phyloP scores from a whole-genome alignment of 1,140 invertebrate genomes.

The Periplaneta americana region DNA sequence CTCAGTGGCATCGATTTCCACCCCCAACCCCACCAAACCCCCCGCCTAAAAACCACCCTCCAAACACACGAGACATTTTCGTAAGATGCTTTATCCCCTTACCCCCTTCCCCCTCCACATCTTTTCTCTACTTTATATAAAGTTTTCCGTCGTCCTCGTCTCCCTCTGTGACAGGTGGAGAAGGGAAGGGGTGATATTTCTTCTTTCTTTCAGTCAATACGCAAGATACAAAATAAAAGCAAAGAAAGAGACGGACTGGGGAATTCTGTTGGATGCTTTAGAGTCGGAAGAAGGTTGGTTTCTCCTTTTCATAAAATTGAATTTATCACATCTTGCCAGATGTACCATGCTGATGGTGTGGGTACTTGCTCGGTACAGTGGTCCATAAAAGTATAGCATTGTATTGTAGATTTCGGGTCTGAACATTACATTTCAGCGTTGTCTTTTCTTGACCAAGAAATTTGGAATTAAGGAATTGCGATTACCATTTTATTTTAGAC shows the following conservation, averaged over 20 bases:
- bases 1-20: slow-evolving; percentile 6
- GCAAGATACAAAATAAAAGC: background rate
- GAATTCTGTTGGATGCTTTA: background rate
- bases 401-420: too few relatives aligned
- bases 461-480: too few relatives aligned
- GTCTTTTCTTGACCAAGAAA: too few relatives aligned
- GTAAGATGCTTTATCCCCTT: slow-evolving; percentile 1
- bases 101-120: background rate
- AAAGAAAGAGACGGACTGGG: background rate
- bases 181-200: background rate
- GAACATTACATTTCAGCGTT: too few relatives aligned
- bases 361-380: background rate
- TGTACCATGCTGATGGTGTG: background rate
- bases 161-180: slow-evolving; percentile 11
- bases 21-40: background rate
- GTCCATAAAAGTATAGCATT: too few relatives aligned
- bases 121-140: slow-evolving; percentile 8
- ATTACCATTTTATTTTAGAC: too few relatives aligned
- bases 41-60: background rate
- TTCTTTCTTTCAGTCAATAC: slow-evolving; percentile 13
- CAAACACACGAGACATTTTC: slow-evolving; percentile 10
- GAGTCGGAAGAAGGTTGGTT: background rate
- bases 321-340: slow-evolving; percentile 5
- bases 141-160: background rate
- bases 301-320: slow-evolving; percentile 9